Conservation (phyloP, 2,888 invertebrate species). For the Dilophus febrilis region DNA sequence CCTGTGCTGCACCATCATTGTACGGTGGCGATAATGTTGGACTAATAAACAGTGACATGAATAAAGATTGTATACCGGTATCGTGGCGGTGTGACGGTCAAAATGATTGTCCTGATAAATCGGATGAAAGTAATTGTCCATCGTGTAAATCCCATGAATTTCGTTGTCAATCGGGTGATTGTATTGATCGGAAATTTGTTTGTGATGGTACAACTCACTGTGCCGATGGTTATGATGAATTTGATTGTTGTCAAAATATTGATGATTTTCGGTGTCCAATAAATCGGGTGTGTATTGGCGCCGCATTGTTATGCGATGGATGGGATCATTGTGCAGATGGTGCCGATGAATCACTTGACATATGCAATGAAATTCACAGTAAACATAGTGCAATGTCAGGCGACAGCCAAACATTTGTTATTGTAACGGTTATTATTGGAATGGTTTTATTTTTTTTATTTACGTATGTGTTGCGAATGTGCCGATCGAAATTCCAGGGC, state of each 20-base stretch:
- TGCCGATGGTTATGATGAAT: slow-evolving; percentile 49
- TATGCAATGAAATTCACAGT: slow-evolving; percentile 35
- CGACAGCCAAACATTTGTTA: slow-evolving; percentile 37
- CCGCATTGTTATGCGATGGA: slow-evolving; percentile 53
- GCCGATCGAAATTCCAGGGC: slow-evolving; percentile 33
- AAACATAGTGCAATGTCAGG: slow-evolving; percentile 30
- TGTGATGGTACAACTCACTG: slow-evolving; percentile 50
- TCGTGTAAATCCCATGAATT: slow-evolving; percentile 55
- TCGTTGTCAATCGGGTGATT: slow-evolving; percentile 35
- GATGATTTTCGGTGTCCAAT: slow-evolving; percentile 54
- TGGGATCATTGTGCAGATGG: slow-evolving; percentile 65
- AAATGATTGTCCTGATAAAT: slow-evolving; percentile 65
- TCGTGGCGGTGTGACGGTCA: slow-evolving; percentile 59
- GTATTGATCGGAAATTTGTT: slow-evolving; percentile 41
- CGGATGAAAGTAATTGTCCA: slow-evolving; percentile 60
- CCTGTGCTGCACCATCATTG: slow-evolving; percentile 37
- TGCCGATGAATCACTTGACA: slow-evolving; percentile 53
- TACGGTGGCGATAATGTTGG: slow-evolving; percentile 17
- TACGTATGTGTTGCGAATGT: slow-evolving; percentile 35
- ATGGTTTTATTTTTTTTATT: slow-evolving; percentile 36
- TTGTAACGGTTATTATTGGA: slow-evolving; percentile 36
- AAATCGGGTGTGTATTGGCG: slow-evolving; percentile 44
- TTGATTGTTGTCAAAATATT: slow-evolving; percentile 43
- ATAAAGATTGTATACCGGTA: slow-evolving; percentile 50
- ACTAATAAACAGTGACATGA: slow-evolving; percentile 19